phyloP scores from a whole-genome alignment of 1,140 invertebrate genomes.

The Drosophila jambulina region DNA sequence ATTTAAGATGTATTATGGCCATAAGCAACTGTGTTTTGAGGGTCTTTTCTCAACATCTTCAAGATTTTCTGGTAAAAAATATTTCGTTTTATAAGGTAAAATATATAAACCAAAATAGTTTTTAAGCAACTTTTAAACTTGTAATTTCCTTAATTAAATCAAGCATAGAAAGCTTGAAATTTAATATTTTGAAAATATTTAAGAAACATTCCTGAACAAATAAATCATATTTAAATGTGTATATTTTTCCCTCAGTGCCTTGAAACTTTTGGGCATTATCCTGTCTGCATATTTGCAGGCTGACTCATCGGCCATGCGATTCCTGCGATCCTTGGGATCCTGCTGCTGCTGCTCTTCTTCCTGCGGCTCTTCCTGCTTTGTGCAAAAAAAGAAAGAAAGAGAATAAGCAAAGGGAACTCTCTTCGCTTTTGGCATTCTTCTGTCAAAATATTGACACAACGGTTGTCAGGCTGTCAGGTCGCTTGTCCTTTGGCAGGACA shows the following conservation, averaged over 20 bases:
- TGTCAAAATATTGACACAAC: constrained; percentile 83
- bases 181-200: not conserved
- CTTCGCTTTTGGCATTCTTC: constrained; percentile 78
- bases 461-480: constrained; percentile 66
- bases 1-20: not conserved
- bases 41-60: not conserved
- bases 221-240: not conserved
- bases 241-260: not conserved
- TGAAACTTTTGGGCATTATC: not conserved
- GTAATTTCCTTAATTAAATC: not conserved
- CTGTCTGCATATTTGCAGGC: constrained; percentile 33
- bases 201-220: no score
- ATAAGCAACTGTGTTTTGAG: not conserved
- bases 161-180: not conserved
- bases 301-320: constrained; percentile 31
- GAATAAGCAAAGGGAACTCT: constrained; percentile 20
- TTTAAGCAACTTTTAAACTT: not conserved
- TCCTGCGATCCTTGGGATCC: constrained; percentile 15
- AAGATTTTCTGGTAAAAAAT: not conserved
- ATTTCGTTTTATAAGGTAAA: not conserved
- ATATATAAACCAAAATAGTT: no score
- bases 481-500: constrained; percentile 44
- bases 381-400: constrained; percentile 20
- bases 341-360: constrained; percentile 10
- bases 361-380: constrained; percentile 39